These are phyloP conservation scores for Argopecten irradians DNA, from an alignment of 1,140 invertebrate genomes.

Conservation along the genomic window DNA sequence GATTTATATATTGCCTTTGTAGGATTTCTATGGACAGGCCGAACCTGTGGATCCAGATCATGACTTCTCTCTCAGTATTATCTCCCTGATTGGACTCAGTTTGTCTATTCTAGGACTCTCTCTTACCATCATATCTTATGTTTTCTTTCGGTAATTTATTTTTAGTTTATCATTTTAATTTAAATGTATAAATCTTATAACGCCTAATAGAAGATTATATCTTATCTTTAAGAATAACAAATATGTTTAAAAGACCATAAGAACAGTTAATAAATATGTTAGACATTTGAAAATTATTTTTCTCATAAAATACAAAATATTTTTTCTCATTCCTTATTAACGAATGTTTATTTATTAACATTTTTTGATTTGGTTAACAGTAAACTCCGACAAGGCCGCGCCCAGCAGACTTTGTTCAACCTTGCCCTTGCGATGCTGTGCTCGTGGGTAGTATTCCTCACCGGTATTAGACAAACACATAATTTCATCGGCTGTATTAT, in stretches of 20 bases:
- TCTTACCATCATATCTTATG: slow-evolving; percentile 70
- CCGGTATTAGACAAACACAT: slow-evolving; percentile 69
- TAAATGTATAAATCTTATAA: not conserved
- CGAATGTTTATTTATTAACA: not conserved
- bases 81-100: slow-evolving; percentile 70
- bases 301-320: not conserved
- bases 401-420: slow-evolving; percentile 73
- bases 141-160: slow-evolving; percentile 70
- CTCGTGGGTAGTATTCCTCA: slow-evolving; percentile 68
- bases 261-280: not conserved
- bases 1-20: slow-evolving; percentile 19
- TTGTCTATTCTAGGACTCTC: slow-evolving; percentile 71
- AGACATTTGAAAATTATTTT: not conserved
- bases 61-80: slow-evolving; percentile 66
- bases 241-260: not conserved
- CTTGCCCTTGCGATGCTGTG: slow-evolving; percentile 68
- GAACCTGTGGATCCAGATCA: slow-evolving; percentile 56
- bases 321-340: not conserved
- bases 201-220: not conserved
- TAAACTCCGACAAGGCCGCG: slow-evolving; percentile 70
- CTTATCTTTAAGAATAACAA: not conserved
- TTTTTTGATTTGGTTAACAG: slow-evolving; percentile 52
- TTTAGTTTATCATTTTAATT: not conserved
- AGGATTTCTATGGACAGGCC: slow-evolving; percentile 70
- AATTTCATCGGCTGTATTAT: slow-evolving; percentile 66